phyloP scores from a whole-genome alignment of 64 coral and sea anemone species.

The Astreopora myriophthalma region DNA sequence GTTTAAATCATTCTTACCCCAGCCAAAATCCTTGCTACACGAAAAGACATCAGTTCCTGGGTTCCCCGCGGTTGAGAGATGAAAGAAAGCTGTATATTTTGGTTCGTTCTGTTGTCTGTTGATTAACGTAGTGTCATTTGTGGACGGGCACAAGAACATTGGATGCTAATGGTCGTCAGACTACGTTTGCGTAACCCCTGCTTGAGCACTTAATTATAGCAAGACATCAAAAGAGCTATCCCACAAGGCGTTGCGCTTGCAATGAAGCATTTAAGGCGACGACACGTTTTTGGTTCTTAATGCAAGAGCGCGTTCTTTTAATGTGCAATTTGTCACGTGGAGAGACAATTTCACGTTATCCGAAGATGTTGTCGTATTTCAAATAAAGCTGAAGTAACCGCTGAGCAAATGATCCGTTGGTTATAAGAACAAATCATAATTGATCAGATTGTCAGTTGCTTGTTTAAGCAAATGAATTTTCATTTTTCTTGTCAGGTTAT shows the following conservation, averaged over 20 bases:
- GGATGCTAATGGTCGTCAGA: too few species aligned
- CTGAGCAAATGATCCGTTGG: too few species aligned
- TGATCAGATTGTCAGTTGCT: not conserved
- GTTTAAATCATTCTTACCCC: constrained; percentile 4
- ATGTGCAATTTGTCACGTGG: not conserved
- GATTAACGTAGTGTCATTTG: not conserved
- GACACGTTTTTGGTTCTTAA: not conserved
- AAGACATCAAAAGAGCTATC: not conserved
- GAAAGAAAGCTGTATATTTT: not conserved
- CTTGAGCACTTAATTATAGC: not conserved
- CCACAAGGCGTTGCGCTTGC: not conserved
- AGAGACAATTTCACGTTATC: not conserved
- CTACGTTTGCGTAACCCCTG: not conserved
- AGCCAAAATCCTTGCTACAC: not conserved
- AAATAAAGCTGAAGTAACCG: too few species aligned
- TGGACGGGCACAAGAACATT: too few species aligned
- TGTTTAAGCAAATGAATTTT: too few species aligned
- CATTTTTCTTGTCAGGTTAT: too few species aligned
- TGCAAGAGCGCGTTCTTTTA: not conserved
- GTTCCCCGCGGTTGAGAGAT: not conserved
- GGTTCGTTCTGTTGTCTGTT: not conserved
- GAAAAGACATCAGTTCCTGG: not conserved
- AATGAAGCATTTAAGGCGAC: not conserved
- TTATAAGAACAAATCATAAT: too few species aligned
- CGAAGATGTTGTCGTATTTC: not conserved